A percentile compares a stretch with the other conserved stretches of the same genome.
Evolutionary conservation across 2,113 vertebrate genomes (phyloP).

Genomic region (Gavia stellata): DNA sequence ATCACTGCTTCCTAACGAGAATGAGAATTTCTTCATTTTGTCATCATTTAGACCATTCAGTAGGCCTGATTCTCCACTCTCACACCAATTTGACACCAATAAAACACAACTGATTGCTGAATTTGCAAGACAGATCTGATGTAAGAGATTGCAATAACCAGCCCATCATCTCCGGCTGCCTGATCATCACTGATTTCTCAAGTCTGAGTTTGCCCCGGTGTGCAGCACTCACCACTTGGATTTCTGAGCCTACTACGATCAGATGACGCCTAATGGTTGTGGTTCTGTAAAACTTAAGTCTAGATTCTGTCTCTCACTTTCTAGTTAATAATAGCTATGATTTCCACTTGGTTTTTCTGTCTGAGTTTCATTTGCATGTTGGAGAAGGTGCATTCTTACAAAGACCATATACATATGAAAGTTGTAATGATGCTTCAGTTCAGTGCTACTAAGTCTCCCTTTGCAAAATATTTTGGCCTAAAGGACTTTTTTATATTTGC

Average conservation of each 20-base stretch:
- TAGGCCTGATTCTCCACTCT: neutral
- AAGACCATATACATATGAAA: neutral
- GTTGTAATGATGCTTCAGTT: neutral
- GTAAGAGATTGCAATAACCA: neutral
- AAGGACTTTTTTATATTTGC: neutral
- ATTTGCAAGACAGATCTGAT: neutral
- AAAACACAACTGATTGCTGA: neutral
- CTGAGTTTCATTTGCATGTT: neutral
- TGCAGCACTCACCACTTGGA: neutral
- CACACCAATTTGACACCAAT: neutral
- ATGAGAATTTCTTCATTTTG: neutral
- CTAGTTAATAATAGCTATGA: neutral
- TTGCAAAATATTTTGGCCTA: neutral
- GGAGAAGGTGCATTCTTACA: neutral
- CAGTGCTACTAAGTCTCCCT: neutral
- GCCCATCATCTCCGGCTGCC: neutral
- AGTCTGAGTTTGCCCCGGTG: neutral
- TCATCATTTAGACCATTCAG: neutral
- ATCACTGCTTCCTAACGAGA: neutral
- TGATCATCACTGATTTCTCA: neutral
- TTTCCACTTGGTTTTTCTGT: neutral
- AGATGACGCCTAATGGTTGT: neutral
- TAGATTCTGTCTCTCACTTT: neutral
- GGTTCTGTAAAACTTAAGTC: neutral
- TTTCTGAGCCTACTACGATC: neutral